These are phyloP conservation scores for Eleginops maclovinus DNA, from an alignment of 2,113 vertebrate species.

Conservation along the genomic window DNA sequence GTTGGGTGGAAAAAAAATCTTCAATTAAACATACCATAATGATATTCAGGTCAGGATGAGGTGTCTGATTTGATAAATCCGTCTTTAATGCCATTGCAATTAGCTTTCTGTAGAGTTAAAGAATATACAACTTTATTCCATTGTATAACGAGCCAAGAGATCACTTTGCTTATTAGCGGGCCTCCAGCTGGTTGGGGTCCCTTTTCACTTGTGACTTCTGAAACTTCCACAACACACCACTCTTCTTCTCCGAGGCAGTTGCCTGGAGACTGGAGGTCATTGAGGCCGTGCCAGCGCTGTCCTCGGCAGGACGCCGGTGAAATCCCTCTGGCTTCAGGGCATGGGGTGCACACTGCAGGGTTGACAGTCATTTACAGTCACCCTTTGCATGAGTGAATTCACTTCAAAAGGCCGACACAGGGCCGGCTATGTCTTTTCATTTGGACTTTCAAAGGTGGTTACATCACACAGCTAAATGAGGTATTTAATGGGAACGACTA, in stretches of 20 bases:
- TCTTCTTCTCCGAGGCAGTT: conserved; percentile 66
- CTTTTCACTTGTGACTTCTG: conserved; percentile 66
- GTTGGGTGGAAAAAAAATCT: not conserved
- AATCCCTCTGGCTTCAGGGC: conserved; percentile 69
- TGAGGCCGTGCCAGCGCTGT: conserved; percentile 70
- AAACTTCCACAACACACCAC: conserved; percentile 59
- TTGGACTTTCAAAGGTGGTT: conserved; percentile 61
- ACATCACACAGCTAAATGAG: conserved; percentile 56
- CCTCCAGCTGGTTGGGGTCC: conserved; percentile 53
- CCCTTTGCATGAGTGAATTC: conserved; percentile 77
- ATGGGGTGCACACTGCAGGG: conserved; percentile 61
- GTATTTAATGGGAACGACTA: conserved; percentile 40
- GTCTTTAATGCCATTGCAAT: not conserved
- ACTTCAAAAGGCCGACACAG: conserved; percentile 71
- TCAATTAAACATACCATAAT: not conserved
- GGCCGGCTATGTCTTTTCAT: conserved; percentile 59
- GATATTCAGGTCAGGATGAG: not conserved
- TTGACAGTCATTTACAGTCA: conserved; percentile 77
- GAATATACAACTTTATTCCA: not conserved
- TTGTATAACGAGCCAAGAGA: conserved; percentile 28
- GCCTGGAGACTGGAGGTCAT: conserved; percentile 78
- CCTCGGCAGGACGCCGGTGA: conserved; percentile 63
- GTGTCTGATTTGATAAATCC: not conserved
- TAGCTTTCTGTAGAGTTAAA: not conserved
- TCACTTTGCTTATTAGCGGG: conserved; percentile 36